Conservation (phyloP, 2,113 vertebrate species). For the Salvelinus sp. region DNA sequence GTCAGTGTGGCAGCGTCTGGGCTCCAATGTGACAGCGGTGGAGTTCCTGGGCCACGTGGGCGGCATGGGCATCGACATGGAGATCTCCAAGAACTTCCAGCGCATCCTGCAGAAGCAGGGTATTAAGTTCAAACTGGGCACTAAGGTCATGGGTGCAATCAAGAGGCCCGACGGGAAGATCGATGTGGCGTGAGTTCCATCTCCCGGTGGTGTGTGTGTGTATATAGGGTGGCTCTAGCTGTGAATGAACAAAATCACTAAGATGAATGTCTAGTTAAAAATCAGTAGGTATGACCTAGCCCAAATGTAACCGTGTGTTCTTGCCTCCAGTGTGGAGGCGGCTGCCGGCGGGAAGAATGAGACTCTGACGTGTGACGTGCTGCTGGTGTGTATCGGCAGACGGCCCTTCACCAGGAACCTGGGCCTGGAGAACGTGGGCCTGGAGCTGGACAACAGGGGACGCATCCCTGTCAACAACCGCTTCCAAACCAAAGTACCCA, state of each 20-base stretch:
- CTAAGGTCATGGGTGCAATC: constrained; percentile 92
- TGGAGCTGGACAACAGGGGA: constrained; percentile 90
- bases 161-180: constrained; percentile 91
- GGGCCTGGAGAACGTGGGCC: constrained; percentile 86
- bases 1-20: constrained; percentile 96
- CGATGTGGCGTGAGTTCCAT: constrained; percentile 89
- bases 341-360: constrained; percentile 92
- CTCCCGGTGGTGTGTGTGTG: not conserved
- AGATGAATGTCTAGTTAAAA: too few species aligned
- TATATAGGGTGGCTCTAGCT: not conserved
- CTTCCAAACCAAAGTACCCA: constrained; percentile 97
- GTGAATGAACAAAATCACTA: too few species aligned
- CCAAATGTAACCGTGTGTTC: not conserved
- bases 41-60: constrained; percentile 96
- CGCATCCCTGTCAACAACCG: constrained; percentile 91
- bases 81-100: constrained; percentile 97
- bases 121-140: constrained; percentile 93
- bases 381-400: constrained; percentile 92
- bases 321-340: constrained; percentile 81
- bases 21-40: constrained; percentile 92
- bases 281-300: too few species aligned
- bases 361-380: constrained; percentile 90
- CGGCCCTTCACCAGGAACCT: constrained; percentile 88
- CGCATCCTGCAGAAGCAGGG: constrained; percentile 97
- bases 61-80: constrained; percentile 98